These are phyloP conservation scores for Cryptoblepharus egeriae DNA, from an alignment of 2,797 vertebrate genomes.

Conservation along the genomic window DNA sequence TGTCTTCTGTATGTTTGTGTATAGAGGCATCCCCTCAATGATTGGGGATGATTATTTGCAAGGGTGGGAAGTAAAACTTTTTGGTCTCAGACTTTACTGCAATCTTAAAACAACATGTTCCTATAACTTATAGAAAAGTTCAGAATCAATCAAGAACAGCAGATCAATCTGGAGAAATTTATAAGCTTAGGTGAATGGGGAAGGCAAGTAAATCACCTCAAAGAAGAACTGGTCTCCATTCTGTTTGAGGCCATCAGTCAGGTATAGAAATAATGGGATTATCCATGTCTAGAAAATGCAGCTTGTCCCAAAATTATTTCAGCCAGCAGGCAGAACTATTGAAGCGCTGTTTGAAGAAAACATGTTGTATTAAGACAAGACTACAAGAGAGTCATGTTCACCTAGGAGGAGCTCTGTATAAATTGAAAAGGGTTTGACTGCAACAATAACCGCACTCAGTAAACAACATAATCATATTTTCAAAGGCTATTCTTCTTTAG, in stretches of 20 bases:
- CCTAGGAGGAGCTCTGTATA: not conserved
- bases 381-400: not conserved
- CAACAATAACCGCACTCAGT: not conserved
- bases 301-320: not conserved
- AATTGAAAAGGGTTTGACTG: not conserved
- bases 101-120: not conserved
- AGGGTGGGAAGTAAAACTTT: not conserved
- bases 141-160: not conserved
- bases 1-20: too few relatives aligned
- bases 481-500: not conserved
- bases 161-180: constrained; percentile 4
- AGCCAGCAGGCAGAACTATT: not conserved
- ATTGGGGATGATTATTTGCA: too few relatives aligned
- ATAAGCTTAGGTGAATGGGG: not conserved
- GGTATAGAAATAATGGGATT: constrained; percentile 6
- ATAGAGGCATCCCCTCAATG: too few relatives aligned
- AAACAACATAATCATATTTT: not conserved
- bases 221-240: not conserved
- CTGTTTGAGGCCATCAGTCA: constrained; percentile 2
- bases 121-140: not conserved
- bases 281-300: not conserved
- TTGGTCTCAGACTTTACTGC: not conserved
- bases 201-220: constrained; percentile 1
- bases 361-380: not conserved
- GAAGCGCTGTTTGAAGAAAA: not conserved